A percentile compares a stretch with the other conserved stretches of the same genome.
Conservation (phyloP, 1,140 invertebrate genomes). For the Chrysomallon squamiferum region DNA sequence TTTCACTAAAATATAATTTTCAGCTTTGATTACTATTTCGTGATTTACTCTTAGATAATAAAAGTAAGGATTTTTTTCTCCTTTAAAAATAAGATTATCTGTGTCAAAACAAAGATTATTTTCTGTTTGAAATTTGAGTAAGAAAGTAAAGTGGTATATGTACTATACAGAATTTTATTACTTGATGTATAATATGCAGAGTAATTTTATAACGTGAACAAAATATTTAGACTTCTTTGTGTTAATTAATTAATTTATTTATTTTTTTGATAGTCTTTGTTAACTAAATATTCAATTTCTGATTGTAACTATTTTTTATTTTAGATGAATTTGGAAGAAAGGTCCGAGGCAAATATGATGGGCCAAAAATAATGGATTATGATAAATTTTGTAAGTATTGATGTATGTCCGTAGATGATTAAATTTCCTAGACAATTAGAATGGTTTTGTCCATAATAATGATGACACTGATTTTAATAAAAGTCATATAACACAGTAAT, state of each 20-base stretch:
- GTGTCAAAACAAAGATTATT: no score
- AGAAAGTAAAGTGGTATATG: no score
- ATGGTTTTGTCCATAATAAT: no score
- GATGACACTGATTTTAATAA: not conserved
- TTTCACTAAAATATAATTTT: not conserved
- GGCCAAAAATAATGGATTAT: constrained; percentile 87
- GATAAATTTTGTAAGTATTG: constrained; percentile 82
- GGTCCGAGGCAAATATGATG: constrained; percentile 88
- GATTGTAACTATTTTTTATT: constrained; percentile 21
- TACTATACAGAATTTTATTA: no score
- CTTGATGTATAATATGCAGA: no score
- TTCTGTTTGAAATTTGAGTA: no score
- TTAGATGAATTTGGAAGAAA: constrained; percentile 89
- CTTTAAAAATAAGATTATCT: no score
- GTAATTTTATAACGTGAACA: no score
- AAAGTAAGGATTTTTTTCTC: not conserved
- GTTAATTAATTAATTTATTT: no score
- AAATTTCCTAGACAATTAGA: not conserved
- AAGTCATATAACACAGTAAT: not conserved
- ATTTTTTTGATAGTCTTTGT: no score
- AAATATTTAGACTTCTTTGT: no score
- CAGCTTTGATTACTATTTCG: not conserved
- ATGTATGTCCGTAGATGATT: constrained; percentile 1
- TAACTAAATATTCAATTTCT: no score
- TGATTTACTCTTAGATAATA: not conserved